Percentiles rank a stretch among this genome's conserved stretches.
Evolutionary conservation across 2,797 vertebrate species (phyloP).

Genomic region (Sebastes minor): DNA sequence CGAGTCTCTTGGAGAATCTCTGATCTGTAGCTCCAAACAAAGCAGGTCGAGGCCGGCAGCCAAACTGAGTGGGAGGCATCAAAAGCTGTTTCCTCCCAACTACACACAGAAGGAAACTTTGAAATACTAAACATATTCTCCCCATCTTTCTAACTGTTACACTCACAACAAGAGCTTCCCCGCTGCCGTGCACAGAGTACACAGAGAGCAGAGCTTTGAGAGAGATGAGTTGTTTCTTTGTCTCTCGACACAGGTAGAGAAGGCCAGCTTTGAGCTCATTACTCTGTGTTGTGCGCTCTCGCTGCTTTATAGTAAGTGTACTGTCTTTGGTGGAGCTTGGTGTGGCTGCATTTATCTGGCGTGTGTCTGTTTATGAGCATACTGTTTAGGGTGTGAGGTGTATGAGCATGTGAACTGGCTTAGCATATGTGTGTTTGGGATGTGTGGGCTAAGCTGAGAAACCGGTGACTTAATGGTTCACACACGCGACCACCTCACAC

Average conservation of each 20-base stretch:
- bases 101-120: constrained; percentile 39
- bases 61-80: constrained; percentile 53
- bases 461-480: no score
- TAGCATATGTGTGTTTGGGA: neutral
- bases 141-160: neutral
- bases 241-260: neutral
- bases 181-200: neutral
- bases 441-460: neutral
- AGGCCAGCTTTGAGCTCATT: neutral
- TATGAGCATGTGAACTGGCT: neutral
- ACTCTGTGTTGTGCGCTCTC: neutral
- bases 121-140: constrained; percentile 32
- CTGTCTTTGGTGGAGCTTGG: neutral
- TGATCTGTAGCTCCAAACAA: constrained; percentile 35
- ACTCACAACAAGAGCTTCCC: neutral
- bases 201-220: constrained; percentile 12
- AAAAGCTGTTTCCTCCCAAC: constrained; percentile 37
- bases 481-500: neutral
- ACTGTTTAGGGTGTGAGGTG: neutral
- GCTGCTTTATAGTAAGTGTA: neutral
- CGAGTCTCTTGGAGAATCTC: constrained; percentile 13
- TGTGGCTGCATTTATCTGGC: neutral
- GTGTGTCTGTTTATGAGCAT: neutral
- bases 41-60: constrained; percentile 14
- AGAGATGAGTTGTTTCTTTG: neutral